These are phyloP conservation scores for Bruchidius siliquastri DNA, from an alignment of 2,888 invertebrate species.

Conservation along the genomic window DNA sequence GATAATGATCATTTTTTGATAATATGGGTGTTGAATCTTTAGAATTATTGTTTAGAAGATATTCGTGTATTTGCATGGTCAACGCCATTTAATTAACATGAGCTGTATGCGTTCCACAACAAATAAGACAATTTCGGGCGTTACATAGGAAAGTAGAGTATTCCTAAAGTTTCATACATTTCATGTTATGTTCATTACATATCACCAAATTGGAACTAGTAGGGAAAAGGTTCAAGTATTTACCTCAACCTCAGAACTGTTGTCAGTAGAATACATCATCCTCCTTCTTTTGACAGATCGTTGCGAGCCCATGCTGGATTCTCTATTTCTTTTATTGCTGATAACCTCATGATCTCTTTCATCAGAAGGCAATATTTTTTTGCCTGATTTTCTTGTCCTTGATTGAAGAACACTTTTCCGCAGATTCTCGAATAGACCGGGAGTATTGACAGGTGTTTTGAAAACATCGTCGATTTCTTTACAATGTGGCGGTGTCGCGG, in stretches of 20 bases:
- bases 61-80: too few species aligned
- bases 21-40: too few species aligned
- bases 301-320: slow-evolving; percentile 13
- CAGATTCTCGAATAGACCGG: slow-evolving; percentile 26
- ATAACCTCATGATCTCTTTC: not conserved
- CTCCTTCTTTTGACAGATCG: slow-evolving; percentile 14
- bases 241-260: slow-evolving; percentile 7
- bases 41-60: too few species aligned
- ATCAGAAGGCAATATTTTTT: not conserved
- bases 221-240: not conserved
- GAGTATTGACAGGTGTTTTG: slow-evolving; percentile 28
- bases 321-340: slow-evolving; percentile 17
- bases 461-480: slow-evolving; percentile 15
- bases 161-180: too few species aligned
- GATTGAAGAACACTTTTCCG: slow-evolving; percentile 23
- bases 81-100: too few species aligned
- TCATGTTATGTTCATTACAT: too few species aligned
- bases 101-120: too few species aligned
- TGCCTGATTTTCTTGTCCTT: slow-evolving; percentile 6
- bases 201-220: not conserved
- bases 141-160: too few species aligned
- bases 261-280: slow-evolving; percentile 3
- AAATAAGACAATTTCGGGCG: too few species aligned
- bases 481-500: slow-evolving; percentile 10
- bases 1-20: too few species aligned